A percentile compares a stretch with the other conserved stretches of the same genome.
Evolutionary conservation across 2,797 vertebrate species (phyloP).

Genomic region (Avahi laniger): DNA sequence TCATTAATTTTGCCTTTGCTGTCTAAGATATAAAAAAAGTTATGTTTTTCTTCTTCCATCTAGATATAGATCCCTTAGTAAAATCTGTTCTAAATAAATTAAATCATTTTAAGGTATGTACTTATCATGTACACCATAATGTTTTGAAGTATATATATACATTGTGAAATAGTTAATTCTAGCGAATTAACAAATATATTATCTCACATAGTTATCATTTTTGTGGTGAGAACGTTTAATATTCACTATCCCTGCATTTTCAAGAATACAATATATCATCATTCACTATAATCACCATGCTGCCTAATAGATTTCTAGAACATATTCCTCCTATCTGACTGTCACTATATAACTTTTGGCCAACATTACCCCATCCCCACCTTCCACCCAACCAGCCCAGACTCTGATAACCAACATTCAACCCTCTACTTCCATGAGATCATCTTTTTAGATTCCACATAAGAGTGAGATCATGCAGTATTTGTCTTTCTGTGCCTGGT

Average conservation of each 20-base stretch:
- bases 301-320: background rate
- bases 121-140: background rate
- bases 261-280: background rate
- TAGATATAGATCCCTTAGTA: background rate
- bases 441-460: background rate
- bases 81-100: background rate
- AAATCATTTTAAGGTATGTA: background rate
- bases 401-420: background rate
- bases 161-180: background rate
- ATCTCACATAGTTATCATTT: background rate
- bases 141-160: background rate
- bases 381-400: background rate
- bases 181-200: background rate
- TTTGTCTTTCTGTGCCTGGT: background rate
- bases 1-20: background rate
- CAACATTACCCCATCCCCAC: background rate
- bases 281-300: background rate
- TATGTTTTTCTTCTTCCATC: background rate
- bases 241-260: background rate
- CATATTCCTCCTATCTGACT: background rate
- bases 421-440: background rate
- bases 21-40: background rate
- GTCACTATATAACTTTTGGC: background rate
- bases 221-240: background rate
- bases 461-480: background rate